A percentile compares a stretch with the other conserved stretches of the same genome.
Conservation (phyloP, 2,797 vertebrate genomes). For the Morelia viridis region DNA sequence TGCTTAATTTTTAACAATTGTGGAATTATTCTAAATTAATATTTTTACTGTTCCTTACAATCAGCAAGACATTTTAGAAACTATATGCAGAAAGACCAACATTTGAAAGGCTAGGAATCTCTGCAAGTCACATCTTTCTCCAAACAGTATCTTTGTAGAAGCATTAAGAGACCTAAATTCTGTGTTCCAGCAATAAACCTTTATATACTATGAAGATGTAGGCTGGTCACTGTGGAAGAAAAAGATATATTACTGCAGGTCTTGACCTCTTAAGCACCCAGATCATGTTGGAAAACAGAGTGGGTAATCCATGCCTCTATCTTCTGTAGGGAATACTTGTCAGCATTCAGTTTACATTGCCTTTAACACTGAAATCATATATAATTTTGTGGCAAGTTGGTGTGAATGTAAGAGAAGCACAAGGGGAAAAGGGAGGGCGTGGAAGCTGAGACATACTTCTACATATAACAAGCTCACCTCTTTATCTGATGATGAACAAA, state of each 20-base stretch:
- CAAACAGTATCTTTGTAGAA: slow-evolving; percentile 61
- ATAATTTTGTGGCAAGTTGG: neutral
- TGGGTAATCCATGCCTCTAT: slow-evolving; percentile 42
- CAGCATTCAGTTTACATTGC: slow-evolving; percentile 20
- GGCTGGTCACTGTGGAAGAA: neutral
- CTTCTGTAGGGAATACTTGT: slow-evolving; percentile 45
- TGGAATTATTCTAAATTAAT: neutral
- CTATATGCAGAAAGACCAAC: neutral
- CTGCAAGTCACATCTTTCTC: slow-evolving; percentile 60
- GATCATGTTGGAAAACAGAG: neutral
- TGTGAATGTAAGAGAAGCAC: neutral
- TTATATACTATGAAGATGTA: slow-evolving; percentile 37
- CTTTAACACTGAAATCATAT: neutral
- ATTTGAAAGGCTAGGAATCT: slow-evolving; percentile 61
- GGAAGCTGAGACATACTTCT: neutral
- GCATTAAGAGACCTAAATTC: slow-evolving; percentile 42
- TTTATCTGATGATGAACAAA: neutral
- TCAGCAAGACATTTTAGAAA: neutral
- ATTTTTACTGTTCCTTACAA: neutral
- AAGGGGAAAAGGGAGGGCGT: neutral
- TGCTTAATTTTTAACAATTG: too few species aligned
- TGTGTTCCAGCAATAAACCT: slow-evolving; percentile 20
- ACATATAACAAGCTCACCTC: neutral
- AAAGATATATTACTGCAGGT: slow-evolving; percentile 44
- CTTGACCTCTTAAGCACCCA: slow-evolving; percentile 35